Evolutionary conservation across 2,888 invertebrate genomes (phyloP), one percentile per base, ranked within the genome.

Genomic region (Scaptomyza caliginosa): DNA sequence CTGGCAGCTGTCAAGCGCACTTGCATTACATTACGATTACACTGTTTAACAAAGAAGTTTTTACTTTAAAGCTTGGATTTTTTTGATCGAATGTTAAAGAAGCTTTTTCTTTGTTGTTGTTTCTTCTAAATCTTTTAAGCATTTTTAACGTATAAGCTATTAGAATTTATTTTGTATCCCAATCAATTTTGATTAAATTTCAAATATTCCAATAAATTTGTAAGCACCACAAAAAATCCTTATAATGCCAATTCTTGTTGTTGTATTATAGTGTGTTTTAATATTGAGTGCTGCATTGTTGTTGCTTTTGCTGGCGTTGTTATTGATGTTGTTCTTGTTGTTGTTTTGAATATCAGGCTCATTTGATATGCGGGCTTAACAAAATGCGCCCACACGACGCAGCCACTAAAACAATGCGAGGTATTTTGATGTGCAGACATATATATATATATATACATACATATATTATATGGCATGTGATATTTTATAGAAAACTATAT

Each of bases 341-440:
- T 43, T 59, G 16, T 30, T 58, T 30, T 16, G 59, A 45, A 39
- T 60, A 56, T 62, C 55, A 70, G 73, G 54, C 82, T 85, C 72
- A 85, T 85, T 87, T 82, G 75, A 82, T 87, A 81, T 81, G 81
- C 81, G 87, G 81, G 81, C 72, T 74, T 65, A 62, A 75, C n/a
- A 16, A 34, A 74, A 77, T 74, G 71, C 85, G 87, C 84, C 81
- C 74, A 84, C 87, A 84, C 82, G 77, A 66, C 85, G 7, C 32
- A 32, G 32, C 40, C 24, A 64, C 57, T 78, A 78, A 81, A 81
- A 81, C 81, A 81, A 81, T 81, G 81, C 87, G 40, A 85, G 51
- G 79, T 62, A 81, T 85, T 81, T 81, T 66, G 81, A 34, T 56
- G 23, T 42, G 19, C 26, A 24, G 34, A 19, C 26, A 42, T 11